phyloP scores from a whole-genome alignment of 1,140 invertebrate species.

The Drosophila dunni region DNA sequence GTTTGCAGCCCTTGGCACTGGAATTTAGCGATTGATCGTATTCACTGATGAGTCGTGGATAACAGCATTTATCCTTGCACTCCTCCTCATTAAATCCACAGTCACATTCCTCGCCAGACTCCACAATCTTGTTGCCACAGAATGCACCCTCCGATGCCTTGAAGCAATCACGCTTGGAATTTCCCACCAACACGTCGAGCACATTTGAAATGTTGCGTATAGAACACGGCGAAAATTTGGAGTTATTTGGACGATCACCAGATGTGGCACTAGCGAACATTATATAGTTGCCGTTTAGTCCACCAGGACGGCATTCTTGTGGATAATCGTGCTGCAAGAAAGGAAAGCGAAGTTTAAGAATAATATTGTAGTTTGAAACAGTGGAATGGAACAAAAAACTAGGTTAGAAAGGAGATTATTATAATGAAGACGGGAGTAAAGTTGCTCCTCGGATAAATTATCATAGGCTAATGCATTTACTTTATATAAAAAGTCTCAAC shows the following conservation, averaged over 20 bases:
- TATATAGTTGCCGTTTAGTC: conserved; percentile 96
- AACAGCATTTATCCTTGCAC: conserved; percentile 97
- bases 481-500: conserved; percentile 45
- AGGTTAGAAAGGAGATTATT: no score
- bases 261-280: conserved; percentile 99
- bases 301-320: conserved; percentile 94
- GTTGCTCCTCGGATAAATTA: no score
- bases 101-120: conserved; percentile 98
- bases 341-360: not conserved
- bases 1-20: conserved; percentile 91
- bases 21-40: conserved; percentile 89
- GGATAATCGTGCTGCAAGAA: conserved; percentile 95
- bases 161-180: conserved; percentile 98
- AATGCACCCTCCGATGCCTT: conserved; percentile 95
- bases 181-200: conserved; percentile 94
- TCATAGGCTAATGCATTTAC: not conserved
- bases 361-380: not conserved
- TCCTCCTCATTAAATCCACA: conserved; percentile 98
- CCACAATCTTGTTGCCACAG: conserved; percentile 99
- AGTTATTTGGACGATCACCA: conserved; percentile 97
- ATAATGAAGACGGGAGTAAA: no score
- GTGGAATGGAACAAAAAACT: not conserved
- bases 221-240: conserved; percentile 96
- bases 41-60: conserved; percentile 91
- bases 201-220: conserved; percentile 98